Conservation (phyloP, 1,140 invertebrate genomes). For the Archegozetes longisetosus region DNA sequence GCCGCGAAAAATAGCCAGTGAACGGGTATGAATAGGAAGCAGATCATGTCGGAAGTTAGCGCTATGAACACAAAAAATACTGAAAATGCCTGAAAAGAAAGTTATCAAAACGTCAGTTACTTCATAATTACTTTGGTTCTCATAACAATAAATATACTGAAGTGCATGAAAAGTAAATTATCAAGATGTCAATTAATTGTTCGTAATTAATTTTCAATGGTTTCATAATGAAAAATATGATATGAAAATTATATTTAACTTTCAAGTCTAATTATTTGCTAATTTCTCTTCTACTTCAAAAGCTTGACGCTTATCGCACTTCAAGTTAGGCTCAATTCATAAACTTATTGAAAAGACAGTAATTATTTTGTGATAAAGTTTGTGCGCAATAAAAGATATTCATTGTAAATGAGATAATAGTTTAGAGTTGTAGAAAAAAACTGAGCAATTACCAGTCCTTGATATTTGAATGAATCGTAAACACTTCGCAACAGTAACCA, state of each 20-base stretch:
- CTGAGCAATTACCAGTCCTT: slow-evolving; percentile 74
- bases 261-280: background rate
- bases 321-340: background rate
- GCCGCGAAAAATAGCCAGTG: slow-evolving; percentile 96
- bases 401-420: slow-evolving; percentile 1
- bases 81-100: slow-evolving; percentile 69
- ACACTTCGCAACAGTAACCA: slow-evolving; percentile 90
- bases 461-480: slow-evolving; percentile 96
- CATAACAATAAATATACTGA: too few species aligned
- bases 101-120: background rate
- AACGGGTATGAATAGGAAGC: slow-evolving; percentile 96
- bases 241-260: too few species aligned
- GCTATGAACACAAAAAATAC: slow-evolving; percentile 96
- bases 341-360: slow-evolving; percentile 6
- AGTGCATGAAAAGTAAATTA: too few species aligned
- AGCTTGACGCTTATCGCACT: too few species aligned
- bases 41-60: slow-evolving; percentile 94
- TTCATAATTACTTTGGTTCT: background rate
- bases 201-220: too few species aligned
- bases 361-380: background rate
- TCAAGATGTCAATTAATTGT: too few species aligned
- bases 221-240: too few species aligned
- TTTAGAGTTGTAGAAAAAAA: slow-evolving; percentile 15
- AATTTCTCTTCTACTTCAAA: too few species aligned
- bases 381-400: background rate